These are phyloP conservation scores for Tragelaphus scriptus DNA, from an alignment of 2,113 vertebrate species.

Conservation along the genomic window DNA sequence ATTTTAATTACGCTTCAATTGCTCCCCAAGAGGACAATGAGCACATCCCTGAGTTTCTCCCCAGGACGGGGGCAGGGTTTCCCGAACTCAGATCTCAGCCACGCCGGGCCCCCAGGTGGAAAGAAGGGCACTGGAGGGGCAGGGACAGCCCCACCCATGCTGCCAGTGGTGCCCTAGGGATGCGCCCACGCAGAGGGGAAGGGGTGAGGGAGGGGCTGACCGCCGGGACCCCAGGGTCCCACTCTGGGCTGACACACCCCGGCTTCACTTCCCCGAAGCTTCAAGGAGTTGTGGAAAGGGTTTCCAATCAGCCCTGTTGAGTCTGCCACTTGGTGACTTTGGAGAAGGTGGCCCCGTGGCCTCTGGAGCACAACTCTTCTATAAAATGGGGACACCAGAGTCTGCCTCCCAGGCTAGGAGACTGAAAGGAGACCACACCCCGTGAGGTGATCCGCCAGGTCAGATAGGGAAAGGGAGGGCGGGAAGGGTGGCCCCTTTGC, in stretches of 20 bases:
- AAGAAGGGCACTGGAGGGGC: neutral
- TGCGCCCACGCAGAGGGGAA: neutral
- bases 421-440: neutral
- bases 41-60: neutral
- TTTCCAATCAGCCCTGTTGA: neutral
- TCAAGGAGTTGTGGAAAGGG: fast-evolving
- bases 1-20: slow-evolving; percentile 1
- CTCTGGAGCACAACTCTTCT: fast-evolving
- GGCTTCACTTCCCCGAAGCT: neutral
- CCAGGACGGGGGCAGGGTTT: neutral
- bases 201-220: neutral
- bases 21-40: neutral
- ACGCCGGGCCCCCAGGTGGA: fast-evolving
- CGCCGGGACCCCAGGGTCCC: neutral
- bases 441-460: neutral
- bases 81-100: neutral
- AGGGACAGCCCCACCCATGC: neutral
- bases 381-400: fast-evolving
- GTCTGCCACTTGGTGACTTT: neutral
- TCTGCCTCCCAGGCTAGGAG: neutral
- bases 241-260: neutral
- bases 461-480: neutral
- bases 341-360: fast-evolving
- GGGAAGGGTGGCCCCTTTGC: no score
- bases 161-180: neutral